These are phyloP conservation scores for Sorex fumeus DNA, from an alignment of 2,113 vertebrate species.

Conservation along the genomic window DNA sequence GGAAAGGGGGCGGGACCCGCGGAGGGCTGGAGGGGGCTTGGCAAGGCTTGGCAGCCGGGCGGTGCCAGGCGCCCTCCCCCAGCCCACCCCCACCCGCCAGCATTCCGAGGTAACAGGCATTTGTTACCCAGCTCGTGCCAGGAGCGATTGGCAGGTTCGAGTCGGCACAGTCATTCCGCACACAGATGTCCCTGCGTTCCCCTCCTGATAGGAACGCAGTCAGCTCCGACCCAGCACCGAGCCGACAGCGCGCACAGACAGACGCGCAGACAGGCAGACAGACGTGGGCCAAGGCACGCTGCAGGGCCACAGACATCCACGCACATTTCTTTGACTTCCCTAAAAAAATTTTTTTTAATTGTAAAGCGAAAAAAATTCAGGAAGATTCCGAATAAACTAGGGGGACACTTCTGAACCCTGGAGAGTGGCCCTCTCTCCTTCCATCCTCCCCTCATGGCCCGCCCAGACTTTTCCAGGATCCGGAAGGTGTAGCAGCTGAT, in stretches of 20 bases:
- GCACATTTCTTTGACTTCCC: constrained; percentile 49
- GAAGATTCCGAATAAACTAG: background rate
- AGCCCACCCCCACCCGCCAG: constrained; percentile 75
- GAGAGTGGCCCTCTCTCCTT: background rate
- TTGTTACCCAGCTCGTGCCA: constrained; percentile 90
- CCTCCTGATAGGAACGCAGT: constrained; percentile 88
- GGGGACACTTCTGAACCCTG: background rate
- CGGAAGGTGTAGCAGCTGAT: too few relatives aligned
- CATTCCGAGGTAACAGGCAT: constrained; percentile 91
- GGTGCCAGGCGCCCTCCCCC: constrained; percentile 74
- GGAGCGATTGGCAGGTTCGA: constrained; percentile 89
- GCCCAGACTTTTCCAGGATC: background rate
- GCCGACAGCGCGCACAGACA: constrained; percentile 79
- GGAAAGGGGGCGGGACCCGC: constrained; percentile 54
- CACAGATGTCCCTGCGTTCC: constrained; percentile 90
- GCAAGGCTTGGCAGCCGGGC: constrained; percentile 50
- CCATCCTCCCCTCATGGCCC: background rate
- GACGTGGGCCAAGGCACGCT: constrained; percentile 29
- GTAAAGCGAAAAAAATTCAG: constrained; percentile 15
- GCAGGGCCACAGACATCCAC: constrained; percentile 71
- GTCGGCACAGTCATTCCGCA: constrained; percentile 87
- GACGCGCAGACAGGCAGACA: constrained; percentile 77
- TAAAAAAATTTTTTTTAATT: background rate
- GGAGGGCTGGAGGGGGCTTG: constrained; percentile 74
- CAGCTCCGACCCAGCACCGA: constrained; percentile 84